Evolutionary conservation across 2,113 vertebrate species (phyloP).

Genomic region (Thermophis baileyi): DNA sequence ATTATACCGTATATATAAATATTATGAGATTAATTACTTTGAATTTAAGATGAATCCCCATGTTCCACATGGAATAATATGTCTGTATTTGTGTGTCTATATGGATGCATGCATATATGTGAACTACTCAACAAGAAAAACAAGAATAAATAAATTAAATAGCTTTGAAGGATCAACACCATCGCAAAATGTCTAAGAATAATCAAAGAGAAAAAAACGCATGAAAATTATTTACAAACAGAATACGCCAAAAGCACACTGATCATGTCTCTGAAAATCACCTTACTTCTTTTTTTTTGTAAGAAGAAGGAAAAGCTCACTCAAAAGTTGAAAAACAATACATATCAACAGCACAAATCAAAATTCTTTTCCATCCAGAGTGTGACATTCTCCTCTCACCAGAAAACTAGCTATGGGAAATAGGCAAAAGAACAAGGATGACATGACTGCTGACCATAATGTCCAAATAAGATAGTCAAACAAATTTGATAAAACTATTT

Average conservation of each 20-base stretch:
- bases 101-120: neutral
- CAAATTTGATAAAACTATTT: neutral
- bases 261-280: neutral
- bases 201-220: neutral
- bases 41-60: neutral
- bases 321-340: neutral
- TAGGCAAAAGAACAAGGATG: neutral
- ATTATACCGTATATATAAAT: too few species aligned
- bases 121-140: neutral
- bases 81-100: neutral
- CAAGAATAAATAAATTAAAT: neutral
- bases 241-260: neutral
- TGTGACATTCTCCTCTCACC: neutral
- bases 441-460: neutral
- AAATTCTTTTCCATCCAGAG: neutral
- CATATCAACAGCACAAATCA: neutral
- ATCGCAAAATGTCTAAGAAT: neutral
- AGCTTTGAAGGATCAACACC: neutral
- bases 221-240: neutral
- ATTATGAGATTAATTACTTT: neutral
- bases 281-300: neutral
- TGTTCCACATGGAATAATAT: neutral
- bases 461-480: neutral
- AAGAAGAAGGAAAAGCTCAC: neutral
- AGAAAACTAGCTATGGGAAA: neutral